Percentiles rank a stretch among this genome's conserved stretches.
Conservation (phyloP, 2,797 vertebrate species). For the Acomys russatus region DNA sequence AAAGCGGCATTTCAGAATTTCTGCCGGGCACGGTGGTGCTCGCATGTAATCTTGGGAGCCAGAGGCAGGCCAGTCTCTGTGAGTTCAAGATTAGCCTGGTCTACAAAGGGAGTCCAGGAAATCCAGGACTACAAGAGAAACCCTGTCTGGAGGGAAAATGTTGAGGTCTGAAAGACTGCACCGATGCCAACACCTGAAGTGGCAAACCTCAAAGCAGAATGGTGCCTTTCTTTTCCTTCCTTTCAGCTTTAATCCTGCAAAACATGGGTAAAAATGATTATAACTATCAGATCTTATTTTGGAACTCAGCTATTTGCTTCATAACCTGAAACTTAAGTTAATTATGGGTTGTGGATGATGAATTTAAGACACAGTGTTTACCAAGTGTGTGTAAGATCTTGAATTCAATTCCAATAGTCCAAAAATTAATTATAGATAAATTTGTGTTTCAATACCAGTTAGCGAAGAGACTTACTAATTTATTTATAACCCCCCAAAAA, state of each 20-base stretch:
- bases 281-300: neutral
- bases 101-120: too few species aligned
- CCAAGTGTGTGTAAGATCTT: neutral
- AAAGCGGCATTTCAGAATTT: neutral
- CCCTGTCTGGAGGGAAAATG: neutral
- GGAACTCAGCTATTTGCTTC: slow-evolving; percentile 16
- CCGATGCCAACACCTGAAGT: neutral
- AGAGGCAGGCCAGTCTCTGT: too few species aligned
- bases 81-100: too few species aligned
- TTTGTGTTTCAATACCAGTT: slow-evolving; percentile 22
- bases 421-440: slow-evolving; percentile 48
- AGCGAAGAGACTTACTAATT: neutral
- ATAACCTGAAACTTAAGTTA: slow-evolving; percentile 42
- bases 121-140: too few species aligned
- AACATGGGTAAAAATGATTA: slow-evolving; percentile 33
- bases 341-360: neutral
- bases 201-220: neutral
- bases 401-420: neutral
- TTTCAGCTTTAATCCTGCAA: slow-evolving; percentile 35
- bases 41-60: too few species aligned
- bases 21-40: too few species aligned
- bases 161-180: neutral
- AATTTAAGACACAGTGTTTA: neutral
- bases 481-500: slow-evolving; percentile 11
- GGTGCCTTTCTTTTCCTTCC: neutral